These are phyloP conservation scores for Napeogenes inachia DNA, from an alignment of 2,888 invertebrate species.

Conservation along the genomic window DNA sequence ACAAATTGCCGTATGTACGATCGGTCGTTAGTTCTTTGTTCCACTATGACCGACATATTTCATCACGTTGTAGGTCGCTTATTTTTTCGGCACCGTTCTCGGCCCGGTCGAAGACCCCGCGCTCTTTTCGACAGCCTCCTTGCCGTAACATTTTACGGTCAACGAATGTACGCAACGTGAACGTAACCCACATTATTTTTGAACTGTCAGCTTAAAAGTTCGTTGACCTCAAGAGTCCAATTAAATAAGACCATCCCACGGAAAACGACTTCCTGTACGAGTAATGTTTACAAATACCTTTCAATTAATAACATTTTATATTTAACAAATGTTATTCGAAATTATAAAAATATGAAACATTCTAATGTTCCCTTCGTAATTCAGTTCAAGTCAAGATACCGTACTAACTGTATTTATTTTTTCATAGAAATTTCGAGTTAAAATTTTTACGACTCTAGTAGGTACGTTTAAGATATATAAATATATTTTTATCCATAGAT, in stretches of 20 bases:
- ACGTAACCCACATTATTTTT: conserved; percentile 77
- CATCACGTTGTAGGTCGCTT: conserved; percentile 65
- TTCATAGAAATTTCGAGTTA: background rate
- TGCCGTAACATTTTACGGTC: conserved; percentile 74
- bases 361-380: background rate
- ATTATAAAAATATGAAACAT: background rate
- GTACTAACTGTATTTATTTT: background rate
- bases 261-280: conserved; percentile 47
- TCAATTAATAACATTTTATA: too few relatives aligned
- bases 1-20: conserved; percentile 20
- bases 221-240: conserved; percentile 65
- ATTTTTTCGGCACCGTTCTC: conserved; percentile 72
- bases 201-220: conserved; percentile 74
- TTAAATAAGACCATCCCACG: conserved; percentile 70
- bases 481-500: too few relatives aligned
- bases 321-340: too few relatives aligned
- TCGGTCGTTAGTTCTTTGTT: conserved; percentile 61
- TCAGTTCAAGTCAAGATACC: background rate
- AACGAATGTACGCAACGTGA: conserved; percentile 71
- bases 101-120: conserved; percentile 55
- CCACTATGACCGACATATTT: conserved; percentile 63
- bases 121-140: conserved; percentile 42
- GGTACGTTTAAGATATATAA: too few relatives aligned
- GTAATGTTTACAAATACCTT: conserved; percentile 20
- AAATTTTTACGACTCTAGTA: too few relatives aligned